Evolutionary conservation across 2,113 vertebrate genomes (phyloP).

Genomic region (Varanus salvator): DNA sequence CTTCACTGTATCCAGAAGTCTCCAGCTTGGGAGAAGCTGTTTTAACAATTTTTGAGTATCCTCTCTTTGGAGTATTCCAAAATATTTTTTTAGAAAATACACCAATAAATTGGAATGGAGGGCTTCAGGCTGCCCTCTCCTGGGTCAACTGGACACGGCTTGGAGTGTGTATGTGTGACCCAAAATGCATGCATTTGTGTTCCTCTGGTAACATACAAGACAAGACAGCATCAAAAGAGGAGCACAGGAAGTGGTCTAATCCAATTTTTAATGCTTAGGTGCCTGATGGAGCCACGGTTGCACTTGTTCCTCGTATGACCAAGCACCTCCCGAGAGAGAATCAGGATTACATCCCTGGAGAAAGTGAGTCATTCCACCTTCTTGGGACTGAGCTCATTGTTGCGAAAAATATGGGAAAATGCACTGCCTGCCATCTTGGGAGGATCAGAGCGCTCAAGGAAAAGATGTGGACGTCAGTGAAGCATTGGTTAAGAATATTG

Average conservation of each 20-base stretch:
- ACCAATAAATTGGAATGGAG: neutral
- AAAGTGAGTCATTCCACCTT: conserved; percentile 85
- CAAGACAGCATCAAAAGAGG: neutral
- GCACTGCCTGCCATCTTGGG: no score
- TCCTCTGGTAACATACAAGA: neutral
- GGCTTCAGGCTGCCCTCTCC: neutral
- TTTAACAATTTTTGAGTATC: neutral
- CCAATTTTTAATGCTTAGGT: conserved; percentile 79
- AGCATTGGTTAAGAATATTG: neutral
- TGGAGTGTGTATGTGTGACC: neutral
- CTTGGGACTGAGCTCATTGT: neutral
- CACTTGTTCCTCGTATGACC: conserved; percentile 92
- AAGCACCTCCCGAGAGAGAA: conserved; percentile 95
- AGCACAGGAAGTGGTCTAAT: neutral
- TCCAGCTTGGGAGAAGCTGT: no score
- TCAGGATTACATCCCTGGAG: conserved; percentile 95
- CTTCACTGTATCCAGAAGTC: no score
- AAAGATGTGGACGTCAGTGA: neutral
- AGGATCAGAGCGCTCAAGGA: neutral
- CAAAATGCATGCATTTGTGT: neutral
- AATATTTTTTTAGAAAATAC: neutral
- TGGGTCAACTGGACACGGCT: neutral
- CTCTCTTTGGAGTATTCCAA: neutral
- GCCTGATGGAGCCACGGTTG: conserved; percentile 95
- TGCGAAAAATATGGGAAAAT: neutral